Percentiles rank a stretch among this genome's conserved stretches.
Conservation (phyloP, 2,888 invertebrate genomes). For the Pollenia griseotomentosa region DNA sequence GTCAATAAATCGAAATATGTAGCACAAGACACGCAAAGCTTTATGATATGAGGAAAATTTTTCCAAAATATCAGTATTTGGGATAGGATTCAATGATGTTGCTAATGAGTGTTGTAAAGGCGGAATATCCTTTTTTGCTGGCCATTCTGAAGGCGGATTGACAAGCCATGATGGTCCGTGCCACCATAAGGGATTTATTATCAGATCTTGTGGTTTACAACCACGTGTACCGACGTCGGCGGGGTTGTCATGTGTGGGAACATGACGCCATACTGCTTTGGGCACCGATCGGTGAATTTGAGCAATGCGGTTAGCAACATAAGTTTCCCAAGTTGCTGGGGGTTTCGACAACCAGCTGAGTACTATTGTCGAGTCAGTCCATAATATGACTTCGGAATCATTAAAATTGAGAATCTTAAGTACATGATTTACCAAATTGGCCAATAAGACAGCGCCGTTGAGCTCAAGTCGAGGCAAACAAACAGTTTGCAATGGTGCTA, state of each 20-base stretch:
- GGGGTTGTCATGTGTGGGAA: not conserved
- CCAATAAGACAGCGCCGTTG: not conserved
- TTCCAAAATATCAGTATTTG: not conserved
- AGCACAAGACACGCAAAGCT: no score
- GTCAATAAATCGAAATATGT: no score
- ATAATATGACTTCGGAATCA: not conserved
- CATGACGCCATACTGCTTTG: not conserved
- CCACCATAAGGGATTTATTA: not conserved
- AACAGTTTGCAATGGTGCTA: not conserved
- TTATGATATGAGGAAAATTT: not conserved
- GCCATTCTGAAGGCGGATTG: not conserved
- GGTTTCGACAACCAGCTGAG: not conserved
- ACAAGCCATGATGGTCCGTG: not conserved
- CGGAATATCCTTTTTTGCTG: not conserved
- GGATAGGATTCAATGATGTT: not conserved
- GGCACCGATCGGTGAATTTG: not conserved
- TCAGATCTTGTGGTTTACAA: not conserved
- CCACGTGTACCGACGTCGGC: not conserved
- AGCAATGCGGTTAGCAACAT: not conserved
- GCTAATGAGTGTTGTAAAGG: not conserved
- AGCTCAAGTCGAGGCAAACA: not conserved
- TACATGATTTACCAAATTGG: not conserved
- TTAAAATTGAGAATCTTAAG: not conserved
- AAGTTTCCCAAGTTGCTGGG: not conserved
- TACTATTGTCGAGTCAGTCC: conserved; percentile 1